Conservation (phyloP, 1,140 invertebrate species). For the Tetranychus urticae region DNA sequence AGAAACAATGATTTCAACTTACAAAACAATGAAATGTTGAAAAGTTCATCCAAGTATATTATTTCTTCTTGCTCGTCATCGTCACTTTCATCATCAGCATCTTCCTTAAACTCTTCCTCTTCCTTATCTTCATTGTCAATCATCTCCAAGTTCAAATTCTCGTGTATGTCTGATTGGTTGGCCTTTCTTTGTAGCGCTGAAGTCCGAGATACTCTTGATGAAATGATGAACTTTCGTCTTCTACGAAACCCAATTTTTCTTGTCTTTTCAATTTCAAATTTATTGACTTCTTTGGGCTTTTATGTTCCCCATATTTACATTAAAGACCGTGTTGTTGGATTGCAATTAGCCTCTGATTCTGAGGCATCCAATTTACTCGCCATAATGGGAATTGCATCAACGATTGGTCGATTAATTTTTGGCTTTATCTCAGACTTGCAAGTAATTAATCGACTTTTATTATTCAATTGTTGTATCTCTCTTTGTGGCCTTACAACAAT, state of each 20-base stretch:
- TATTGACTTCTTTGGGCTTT: constrained; percentile 85
- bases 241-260: constrained; percentile 65
- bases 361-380: constrained; percentile 39
- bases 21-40: too few species aligned
- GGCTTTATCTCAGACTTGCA: constrained; percentile 64
- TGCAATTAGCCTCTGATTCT: constrained; percentile 27
- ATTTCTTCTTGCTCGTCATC: not conserved
- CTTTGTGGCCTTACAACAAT: constrained; percentile 42
- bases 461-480: constrained; percentile 67
- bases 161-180: too few species aligned
- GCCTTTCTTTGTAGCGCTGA: constrained; percentile 18
- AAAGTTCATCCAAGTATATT: not conserved
- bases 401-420: constrained; percentile 56
- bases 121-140: too few species aligned
- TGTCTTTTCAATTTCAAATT: constrained; percentile 73
- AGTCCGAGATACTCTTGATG: constrained; percentile 35
- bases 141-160: too few species aligned
- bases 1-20: too few species aligned
- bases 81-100: too few species aligned
- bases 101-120: too few species aligned
- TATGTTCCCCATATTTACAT: constrained; percentile 77
- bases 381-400: constrained; percentile 61
- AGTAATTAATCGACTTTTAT: constrained; percentile 56
- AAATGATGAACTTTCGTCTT: constrained; percentile 63
- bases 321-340: constrained; percentile 33